Base-by-base conservation (phyloP, 2,797 vertebrate genomes). In the Threskiornis aethiopicus region DNA sequence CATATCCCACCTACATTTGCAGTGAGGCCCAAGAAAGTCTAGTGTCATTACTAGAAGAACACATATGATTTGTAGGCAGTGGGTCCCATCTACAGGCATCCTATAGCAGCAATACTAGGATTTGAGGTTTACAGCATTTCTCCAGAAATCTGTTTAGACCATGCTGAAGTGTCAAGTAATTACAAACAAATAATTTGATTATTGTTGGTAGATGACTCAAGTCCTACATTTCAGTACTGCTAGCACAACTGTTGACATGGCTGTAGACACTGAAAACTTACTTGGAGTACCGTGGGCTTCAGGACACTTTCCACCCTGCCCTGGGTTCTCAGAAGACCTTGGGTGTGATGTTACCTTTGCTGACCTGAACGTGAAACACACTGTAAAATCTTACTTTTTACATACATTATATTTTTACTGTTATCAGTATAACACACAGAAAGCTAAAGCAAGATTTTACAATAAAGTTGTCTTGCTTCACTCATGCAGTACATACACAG, bases 231-330 rank as follows among this genome's bases (percentile, higher is more conserved):
- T 80, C 59, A 70, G 3, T 11, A 18, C 11, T 47, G 13, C 9
- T 58, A 58, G 41, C 8, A 29, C 18, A 62, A 33, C 6, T 26
- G 11, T 37, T 90, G 57, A 49, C 6, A 13, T 31, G 26, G 3
- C 11, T 77, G 16, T 37, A 77, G 26, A 35, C 15, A 54, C 13
- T 57, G 19, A 69, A 85, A 76, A 49, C 6, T 54, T 66, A 26
- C 29, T 4, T 46, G 41, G 28, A 21, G 2, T 55, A 46, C 1
- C 1, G 1, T 8, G 18, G 49, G 5, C 15, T 76, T 58, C 15
- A 54, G 16, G 5, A 8, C 25, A 16, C 6, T 66, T 86, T 70
- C 29, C 41, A 71, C 9, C 3, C 6, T 33, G 5, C 4, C 26
- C 16, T 31, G 26, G 15, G 59, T 78, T 78, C 52, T 88, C 44